These are phyloP conservation scores for Erythrolamprus reginae DNA, from an alignment of 2,113 vertebrate species.

Conservation along the genomic window DNA sequence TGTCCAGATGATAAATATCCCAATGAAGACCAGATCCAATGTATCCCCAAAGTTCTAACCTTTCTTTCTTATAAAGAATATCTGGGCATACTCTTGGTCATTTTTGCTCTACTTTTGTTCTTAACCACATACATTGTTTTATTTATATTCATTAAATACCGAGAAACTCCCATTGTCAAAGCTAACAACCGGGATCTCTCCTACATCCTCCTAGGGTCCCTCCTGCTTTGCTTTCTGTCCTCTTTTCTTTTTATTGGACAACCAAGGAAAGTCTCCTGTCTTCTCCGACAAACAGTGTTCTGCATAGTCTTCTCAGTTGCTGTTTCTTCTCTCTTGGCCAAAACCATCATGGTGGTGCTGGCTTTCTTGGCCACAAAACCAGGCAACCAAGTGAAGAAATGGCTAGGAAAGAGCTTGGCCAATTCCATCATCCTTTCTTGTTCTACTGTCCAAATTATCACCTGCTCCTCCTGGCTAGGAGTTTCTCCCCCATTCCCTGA, in stretches of 20 bases:
- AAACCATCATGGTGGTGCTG: background rate
- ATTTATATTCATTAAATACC: background rate
- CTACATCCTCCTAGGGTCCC: background rate
- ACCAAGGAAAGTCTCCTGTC: background rate
- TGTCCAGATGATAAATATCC: background rate
- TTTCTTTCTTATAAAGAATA: background rate
- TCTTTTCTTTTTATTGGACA: background rate
- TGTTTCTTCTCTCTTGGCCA: background rate
- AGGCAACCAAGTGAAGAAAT: background rate
- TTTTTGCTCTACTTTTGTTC: background rate
- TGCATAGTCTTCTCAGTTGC: background rate
- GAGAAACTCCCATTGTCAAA: background rate
- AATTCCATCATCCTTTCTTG: background rate
- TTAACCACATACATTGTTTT: background rate
- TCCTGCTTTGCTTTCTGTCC: background rate
- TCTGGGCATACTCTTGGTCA: background rate
- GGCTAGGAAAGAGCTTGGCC: background rate
- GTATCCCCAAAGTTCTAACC: background rate
- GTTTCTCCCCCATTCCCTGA: background rate
- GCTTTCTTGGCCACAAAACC: background rate
- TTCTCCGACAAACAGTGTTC: background rate
- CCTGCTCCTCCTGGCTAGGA: background rate
- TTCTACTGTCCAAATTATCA: background rate
- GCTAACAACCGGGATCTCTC: background rate
- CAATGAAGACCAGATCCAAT: background rate